Evolutionary conservation across 2,888 invertebrate genomes (phyloP).

Genomic region (Tortrix viridana): DNA sequence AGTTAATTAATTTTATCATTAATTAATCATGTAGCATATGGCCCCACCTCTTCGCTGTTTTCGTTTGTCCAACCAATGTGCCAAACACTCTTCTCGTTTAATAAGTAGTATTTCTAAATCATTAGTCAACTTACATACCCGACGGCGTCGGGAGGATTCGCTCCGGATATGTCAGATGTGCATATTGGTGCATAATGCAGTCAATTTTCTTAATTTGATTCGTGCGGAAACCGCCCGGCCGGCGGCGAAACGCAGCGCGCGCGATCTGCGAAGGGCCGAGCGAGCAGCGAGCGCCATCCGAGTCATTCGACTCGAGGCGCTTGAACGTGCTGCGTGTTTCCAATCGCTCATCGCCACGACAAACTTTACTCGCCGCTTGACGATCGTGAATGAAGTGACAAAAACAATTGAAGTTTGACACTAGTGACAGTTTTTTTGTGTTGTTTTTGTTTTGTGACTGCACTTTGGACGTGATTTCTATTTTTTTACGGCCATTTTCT

Average conservation of each 20-base stretch:
- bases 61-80: too few species aligned
- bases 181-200: constrained; percentile 49
- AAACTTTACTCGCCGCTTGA: constrained; percentile 73
- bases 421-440: constrained; percentile 72
- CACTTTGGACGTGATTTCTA: constrained; percentile 76
- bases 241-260: constrained; percentile 31
- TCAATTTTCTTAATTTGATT: constrained; percentile 61
- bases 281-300: constrained; percentile 16
- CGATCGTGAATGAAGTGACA: constrained; percentile 70
- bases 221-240: constrained; percentile 51
- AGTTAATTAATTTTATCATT: too few species aligned
- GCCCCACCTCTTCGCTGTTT: too few species aligned
- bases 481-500: constrained; percentile 75
- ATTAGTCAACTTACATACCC: too few species aligned
- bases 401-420: constrained; percentile 52
- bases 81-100: too few species aligned
- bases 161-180: constrained; percentile 65
- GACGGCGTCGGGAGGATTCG: not conserved
- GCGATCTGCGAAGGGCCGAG: constrained; percentile 16
- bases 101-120: too few species aligned
- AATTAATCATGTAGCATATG: too few species aligned
- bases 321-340: constrained; percentile 62
- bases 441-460: constrained; percentile 75
- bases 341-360: constrained; percentile 55
- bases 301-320: constrained; percentile 68